Evolutionary conservation across 2,888 invertebrate species (phyloP), one percentile per base, ranked within the genome.

Genomic region (Lycia hirtaria): DNA sequence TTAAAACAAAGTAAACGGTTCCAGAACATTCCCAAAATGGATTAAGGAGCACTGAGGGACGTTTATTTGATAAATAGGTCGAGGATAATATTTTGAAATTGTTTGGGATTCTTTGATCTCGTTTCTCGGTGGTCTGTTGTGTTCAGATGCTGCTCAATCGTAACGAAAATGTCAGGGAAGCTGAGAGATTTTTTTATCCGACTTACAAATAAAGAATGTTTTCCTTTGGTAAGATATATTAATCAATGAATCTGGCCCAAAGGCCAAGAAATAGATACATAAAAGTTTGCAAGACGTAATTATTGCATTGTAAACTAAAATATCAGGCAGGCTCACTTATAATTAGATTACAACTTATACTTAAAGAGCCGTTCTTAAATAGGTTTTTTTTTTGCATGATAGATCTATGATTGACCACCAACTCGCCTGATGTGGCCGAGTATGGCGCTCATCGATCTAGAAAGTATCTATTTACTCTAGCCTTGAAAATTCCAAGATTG

Each of bases 1-100:
- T 83, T 84, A 81, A 82, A 85, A 84, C 83, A 83, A 85, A 85
- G 82, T 83, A 81, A 79, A 73, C 73, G 79, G 70, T 68, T 72
- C 65, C 70, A 64, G 70, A 71, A 68, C 73, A 69, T 69, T 71
- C 71, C 72, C 75, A 61, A 70, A 83, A 82, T 76, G 77, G 81
- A 83, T 82, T 76, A 73, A 68, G 65, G 71, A 72, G 67, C 75
- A 77, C 78, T 80, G 81, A 76, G 72, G 75, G 73, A 72, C 75
- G 72, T 76, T 79, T 75, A 64, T 74, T 76, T 78, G 78, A 81
- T 75, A 66, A 69, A 78, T 81, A 65, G 66, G 64, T 64, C 60
- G 62, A 58, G 59, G 70, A 65, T 70, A 72, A 73, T 76, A 73
- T 76, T 81, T 75, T 64, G 60, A 65, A 62, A 67, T 65, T 63